phyloP scores from a whole-genome alignment of 2,888 invertebrate species.

The Erebia epiphron region DNA sequence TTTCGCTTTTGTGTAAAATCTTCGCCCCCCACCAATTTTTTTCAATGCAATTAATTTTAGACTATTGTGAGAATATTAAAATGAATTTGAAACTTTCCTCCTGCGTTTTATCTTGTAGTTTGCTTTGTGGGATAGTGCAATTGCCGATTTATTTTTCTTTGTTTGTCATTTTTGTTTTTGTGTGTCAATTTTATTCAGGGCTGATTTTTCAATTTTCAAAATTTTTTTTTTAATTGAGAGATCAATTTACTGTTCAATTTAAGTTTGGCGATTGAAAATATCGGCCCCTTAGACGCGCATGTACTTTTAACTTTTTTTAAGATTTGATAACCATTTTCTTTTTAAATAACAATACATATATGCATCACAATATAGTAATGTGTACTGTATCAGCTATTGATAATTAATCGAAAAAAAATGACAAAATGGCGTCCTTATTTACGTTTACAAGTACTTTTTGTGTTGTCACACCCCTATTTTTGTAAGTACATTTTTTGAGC shows the following conservation, averaged over 20 bases:
- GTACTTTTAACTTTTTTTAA: no score
- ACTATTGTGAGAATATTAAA: slow-evolving; percentile 80
- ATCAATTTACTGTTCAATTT: no score
- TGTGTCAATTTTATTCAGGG: not conserved
- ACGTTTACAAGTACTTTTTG: slow-evolving; percentile 32
- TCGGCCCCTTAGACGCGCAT: no score
- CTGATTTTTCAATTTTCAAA: no score
- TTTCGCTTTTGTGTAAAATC: slow-evolving; percentile 50
- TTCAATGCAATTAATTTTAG: slow-evolving; percentile 72
- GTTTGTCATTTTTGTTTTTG: slow-evolving; percentile 21
- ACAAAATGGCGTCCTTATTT: no score
- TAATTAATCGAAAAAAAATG: no score
- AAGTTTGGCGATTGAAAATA: no score
- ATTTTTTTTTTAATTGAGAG: no score
- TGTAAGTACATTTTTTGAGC: slow-evolving; percentile 55
- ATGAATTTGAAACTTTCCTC: slow-evolving; percentile 79
- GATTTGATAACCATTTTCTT: no score
- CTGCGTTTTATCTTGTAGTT: slow-evolving; percentile 65
- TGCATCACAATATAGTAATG: no score
- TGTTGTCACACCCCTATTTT: slow-evolving; percentile 56
- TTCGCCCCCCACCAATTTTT: slow-evolving; percentile 59
- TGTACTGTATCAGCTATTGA: no score
- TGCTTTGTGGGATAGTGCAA: slow-evolving; percentile 58
- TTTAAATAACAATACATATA: no score
- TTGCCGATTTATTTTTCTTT: slow-evolving; percentile 36